These are phyloP conservation scores for Oasisia sp. DNA, from an alignment of 2,888 invertebrate species.

Conservation along the genomic window DNA sequence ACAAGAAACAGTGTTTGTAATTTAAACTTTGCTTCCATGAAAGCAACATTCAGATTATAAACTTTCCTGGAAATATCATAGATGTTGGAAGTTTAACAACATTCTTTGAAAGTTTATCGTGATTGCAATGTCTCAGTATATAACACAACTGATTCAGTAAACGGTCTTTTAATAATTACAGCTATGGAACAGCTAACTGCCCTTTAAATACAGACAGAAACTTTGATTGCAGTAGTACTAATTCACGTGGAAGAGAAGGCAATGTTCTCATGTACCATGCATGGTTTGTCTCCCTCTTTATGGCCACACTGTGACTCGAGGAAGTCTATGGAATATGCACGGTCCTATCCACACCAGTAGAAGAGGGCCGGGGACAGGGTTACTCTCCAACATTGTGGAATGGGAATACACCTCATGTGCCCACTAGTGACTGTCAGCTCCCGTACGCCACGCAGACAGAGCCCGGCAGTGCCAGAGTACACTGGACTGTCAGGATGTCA, in stretches of 20 bases:
- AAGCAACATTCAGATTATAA: no score
- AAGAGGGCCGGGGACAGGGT: not conserved
- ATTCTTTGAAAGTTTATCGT: no score
- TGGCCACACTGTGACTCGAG: not conserved
- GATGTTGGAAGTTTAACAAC: no score
- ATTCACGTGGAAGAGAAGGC: not conserved
- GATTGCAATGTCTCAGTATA: no score
- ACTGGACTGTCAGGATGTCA: not conserved
- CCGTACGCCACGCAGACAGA: constrained; percentile 4
- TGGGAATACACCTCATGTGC: constrained; percentile 17
- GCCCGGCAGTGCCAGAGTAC: constrained; percentile 10
- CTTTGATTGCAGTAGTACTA: not conserved
- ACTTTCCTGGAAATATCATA: no score
- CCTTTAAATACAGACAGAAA: not conserved
- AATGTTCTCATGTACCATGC: not conserved
- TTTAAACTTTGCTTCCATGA: no score
- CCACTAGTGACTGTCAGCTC: not conserved
- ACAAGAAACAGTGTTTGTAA: no score
- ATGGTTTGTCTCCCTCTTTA: constrained; percentile 4
- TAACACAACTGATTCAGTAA: no score
- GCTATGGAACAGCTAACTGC: no score
- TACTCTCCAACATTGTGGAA: constrained; percentile 13
- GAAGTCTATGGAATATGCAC: constrained; percentile 17
- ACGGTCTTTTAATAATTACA: no score
- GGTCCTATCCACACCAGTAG: not conserved